phyloP scores from a whole-genome alignment of 2,797 vertebrate species.

The Crocidura indochinensis region DNA sequence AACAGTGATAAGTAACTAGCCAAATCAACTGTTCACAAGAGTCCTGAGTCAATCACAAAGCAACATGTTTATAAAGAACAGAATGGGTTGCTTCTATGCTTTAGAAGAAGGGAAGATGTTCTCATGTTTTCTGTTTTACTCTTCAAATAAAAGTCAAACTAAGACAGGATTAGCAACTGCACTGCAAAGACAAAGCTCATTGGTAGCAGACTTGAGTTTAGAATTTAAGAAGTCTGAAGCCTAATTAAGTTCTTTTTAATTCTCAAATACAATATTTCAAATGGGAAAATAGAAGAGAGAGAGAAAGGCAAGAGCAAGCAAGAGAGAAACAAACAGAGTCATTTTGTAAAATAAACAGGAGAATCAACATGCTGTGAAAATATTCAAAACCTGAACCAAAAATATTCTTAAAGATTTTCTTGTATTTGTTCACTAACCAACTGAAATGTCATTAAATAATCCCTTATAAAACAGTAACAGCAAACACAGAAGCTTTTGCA shows the following conservation, averaged over 20 bases:
- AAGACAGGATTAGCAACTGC: neutral
- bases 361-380: constrained; percentile 10
- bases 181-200: neutral
- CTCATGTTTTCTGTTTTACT: neutral
- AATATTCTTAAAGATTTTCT: neutral
- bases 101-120: neutral
- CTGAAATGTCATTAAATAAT: neutral
- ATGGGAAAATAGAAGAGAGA: neutral
- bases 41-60: neutral
- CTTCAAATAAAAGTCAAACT: neutral
- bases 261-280: neutral
- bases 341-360: neutral
- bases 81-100: neutral
- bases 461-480: neutral
- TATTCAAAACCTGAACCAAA: neutral
- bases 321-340: neutral
- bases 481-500: neutral
- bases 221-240: neutral
- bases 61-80: neutral
- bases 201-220: neutral
- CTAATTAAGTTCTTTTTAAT: neutral
- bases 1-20: neutral
- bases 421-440: neutral
- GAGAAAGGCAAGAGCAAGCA: neutral
- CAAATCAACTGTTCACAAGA: neutral